Evolutionary conservation across 2,797 vertebrate genomes (phyloP).

Genomic region (Chelon labrosus): DNA sequence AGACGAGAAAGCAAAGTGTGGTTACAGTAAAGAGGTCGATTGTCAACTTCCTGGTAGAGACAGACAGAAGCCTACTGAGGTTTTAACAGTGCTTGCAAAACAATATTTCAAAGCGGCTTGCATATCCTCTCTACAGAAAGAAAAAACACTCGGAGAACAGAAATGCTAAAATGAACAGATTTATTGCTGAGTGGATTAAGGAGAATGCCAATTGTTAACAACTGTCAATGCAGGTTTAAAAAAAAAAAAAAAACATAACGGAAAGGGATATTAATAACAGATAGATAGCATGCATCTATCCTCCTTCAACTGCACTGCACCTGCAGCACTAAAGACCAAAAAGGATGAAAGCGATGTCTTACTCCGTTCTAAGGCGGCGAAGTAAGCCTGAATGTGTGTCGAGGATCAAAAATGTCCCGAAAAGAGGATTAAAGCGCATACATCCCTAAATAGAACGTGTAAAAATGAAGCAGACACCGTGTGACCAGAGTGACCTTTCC

Average conservation of each 20-base stretch:
- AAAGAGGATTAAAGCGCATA: slow-evolving; percentile 8
- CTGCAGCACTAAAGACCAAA: slow-evolving; percentile 44
- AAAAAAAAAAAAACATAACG: slow-evolving; percentile 1
- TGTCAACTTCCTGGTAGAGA: slow-evolving; percentile 76
- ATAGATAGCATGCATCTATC: slow-evolving; percentile 28
- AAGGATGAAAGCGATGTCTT: slow-evolving; percentile 6
- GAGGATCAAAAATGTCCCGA: not conserved
- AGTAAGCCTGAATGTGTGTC: not conserved
- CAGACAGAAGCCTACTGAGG: slow-evolving; percentile 54
- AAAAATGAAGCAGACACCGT: not conserved
- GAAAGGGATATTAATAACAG: slow-evolving; percentile 20
- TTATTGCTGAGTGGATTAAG: not conserved
- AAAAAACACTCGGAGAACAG: slow-evolving; percentile 28
- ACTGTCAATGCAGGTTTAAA: not conserved
- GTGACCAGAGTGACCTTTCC: slow-evolving; percentile 30
- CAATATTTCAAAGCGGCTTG: slow-evolving; percentile 50
- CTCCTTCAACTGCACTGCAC: slow-evolving; percentile 44
- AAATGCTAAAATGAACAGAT: slow-evolving; percentile 5
- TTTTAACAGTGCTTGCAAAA: slow-evolving; percentile 56
- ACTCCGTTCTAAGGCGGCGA: not conserved
- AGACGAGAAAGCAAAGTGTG: slow-evolving; percentile 47
- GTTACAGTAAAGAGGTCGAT: slow-evolving; percentile 72
- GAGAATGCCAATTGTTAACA: not conserved
- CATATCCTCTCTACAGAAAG: slow-evolving; percentile 57
- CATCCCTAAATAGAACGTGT: not conserved